phyloP scores from a whole-genome alignment of 92 coral and sea anemone species.

The Hydrozoanthus gracilis region DNA sequence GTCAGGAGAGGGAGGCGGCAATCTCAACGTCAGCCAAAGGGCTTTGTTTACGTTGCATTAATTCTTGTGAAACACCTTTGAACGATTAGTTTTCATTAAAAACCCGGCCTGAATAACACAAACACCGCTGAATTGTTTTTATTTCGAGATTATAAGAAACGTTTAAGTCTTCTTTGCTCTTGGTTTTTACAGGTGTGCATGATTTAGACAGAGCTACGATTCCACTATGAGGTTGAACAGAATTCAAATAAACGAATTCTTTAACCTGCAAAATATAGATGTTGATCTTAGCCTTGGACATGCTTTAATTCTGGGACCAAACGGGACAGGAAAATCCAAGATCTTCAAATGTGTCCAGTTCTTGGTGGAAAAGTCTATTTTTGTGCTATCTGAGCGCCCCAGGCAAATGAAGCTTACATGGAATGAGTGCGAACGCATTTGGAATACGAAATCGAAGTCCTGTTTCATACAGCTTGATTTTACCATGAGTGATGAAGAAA shows the following conservation, averaged over 20 bases:
- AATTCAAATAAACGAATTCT: slow-evolving; percentile 15
- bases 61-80: no score
- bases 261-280: background rate
- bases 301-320: slow-evolving; percentile 24
- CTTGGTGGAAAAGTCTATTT: background rate
- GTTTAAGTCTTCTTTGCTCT: no score
- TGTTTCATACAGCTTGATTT: slow-evolving; percentile 10
- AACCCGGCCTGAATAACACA: no score
- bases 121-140: no score
- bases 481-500: slow-evolving; percentile 8
- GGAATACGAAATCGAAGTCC: background rate
- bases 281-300: slow-evolving; percentile 23
- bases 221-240: background rate
- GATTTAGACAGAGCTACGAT: no score
- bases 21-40: no score
- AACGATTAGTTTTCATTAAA: no score
- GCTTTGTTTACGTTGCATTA: no score
- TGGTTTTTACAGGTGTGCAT: no score
- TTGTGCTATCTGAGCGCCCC: no score
- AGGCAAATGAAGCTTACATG: background rate
- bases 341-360: slow-evolving; percentile 23
- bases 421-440: slow-evolving; percentile 3
- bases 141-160: no score
- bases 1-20: no score
- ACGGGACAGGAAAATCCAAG: slow-evolving; percentile 22